Percentiles rank a stretch among this genome's conserved stretches.
Conservation (phyloP, 2,797 vertebrate genomes). For the Crax fasciolata region DNA sequence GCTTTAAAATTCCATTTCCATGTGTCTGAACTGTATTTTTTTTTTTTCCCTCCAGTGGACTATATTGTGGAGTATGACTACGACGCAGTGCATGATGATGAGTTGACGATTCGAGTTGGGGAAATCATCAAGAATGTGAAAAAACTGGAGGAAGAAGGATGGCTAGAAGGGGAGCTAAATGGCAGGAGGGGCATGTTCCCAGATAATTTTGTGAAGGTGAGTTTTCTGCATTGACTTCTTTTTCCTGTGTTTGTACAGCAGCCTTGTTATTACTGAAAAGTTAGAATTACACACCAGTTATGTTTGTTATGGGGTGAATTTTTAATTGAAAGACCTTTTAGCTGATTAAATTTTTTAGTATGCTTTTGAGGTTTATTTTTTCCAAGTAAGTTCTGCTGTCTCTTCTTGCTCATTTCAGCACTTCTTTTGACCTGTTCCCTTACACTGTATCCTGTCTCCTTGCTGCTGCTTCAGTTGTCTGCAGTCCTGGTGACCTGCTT, state of each 20-base stretch:
- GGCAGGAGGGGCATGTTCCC: constrained; percentile 94
- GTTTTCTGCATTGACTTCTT: constrained; percentile 30
- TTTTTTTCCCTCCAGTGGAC: constrained; percentile 83
- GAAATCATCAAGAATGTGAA: constrained; percentile 94
- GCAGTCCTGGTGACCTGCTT: background rate
- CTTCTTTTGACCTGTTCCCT: background rate
- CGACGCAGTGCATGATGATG: constrained; percentile 93
- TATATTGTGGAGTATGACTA: constrained; percentile 96
- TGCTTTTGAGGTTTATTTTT: background rate
- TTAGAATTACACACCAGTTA: background rate
- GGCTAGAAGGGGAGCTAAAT: constrained; percentile 95
- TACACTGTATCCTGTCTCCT: background rate
- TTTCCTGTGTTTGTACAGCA: background rate
- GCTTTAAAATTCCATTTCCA: background rate
- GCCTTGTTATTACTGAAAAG: background rate
- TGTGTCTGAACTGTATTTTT: background rate
- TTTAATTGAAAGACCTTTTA: background rate
- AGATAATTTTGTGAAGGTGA: constrained; percentile 98
- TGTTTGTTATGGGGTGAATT: background rate
- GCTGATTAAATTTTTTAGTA: background rate
- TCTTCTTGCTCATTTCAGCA: background rate
- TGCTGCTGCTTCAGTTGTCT: background rate
- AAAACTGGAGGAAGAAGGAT: constrained; percentile 94
- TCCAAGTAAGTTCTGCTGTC: background rate
- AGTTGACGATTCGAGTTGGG: constrained; percentile 91